Base-by-base conservation (phyloP, 2,797 vertebrate species). In the Philypnodon macrostomus region DNA sequence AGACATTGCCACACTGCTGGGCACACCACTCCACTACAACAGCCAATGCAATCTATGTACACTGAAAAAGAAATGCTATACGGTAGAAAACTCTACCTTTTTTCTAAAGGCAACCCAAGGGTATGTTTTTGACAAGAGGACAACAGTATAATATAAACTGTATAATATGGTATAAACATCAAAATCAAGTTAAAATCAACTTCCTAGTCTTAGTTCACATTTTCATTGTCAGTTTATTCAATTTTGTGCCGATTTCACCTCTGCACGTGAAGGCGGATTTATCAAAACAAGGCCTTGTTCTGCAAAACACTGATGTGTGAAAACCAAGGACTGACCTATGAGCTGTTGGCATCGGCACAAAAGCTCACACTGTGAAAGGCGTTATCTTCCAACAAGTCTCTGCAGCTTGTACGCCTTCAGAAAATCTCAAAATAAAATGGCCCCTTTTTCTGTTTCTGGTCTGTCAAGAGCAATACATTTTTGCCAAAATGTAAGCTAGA, bases 291-390 rank as follows among this genome's bases (percentile, higher is more conserved):
- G 10, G 50, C 58, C 72, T 67, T 75, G 66, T 61, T 70, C 31
- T 32, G 27, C 50, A 46, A 49, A 27, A 40, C 16, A 32, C 17
- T n/a, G 2, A 21, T 52, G 49, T 17, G 21, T 17, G 46, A 46
- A 23, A 73, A 70, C 61, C 4, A 5, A 16, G 18, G 10, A 40
- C 57, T 73, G 75, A 83, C 64, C 68, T 21, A 24, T 47, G 52
- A 65, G 42, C 35, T 26, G 45, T 57, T 80, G 69, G 73, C 42
- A 51, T 56, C 40, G 34, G 46, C 45, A 35, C 72, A 79, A 68
- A 71, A 47, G 15, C 45, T 42, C 31, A 19, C 27, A 26, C 40
- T 24, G 33, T 53, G 52, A n/a, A n/a, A n/a, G n/a, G n/a, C n/a
- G n/a, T n/a, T n/a, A n/a, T n/a, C n/a, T n/a, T n/a, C 44, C 42